Evolutionary conservation across 2,888 invertebrate species (phyloP).

Genomic region (Helobdella robusta): DNA sequence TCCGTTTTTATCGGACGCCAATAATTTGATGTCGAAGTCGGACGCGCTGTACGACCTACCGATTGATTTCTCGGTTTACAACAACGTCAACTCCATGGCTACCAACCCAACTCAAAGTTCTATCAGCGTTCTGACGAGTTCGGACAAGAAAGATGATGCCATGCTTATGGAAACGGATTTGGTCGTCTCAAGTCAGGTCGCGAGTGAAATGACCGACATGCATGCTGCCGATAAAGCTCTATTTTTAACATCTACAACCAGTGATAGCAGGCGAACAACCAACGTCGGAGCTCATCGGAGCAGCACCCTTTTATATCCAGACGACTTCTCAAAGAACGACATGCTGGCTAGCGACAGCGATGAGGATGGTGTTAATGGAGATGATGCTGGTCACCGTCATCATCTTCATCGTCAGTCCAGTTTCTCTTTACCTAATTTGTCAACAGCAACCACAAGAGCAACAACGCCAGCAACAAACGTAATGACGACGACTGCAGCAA

Average conservation of each 20-base stretch:
- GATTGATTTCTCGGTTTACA: constrained; percentile 10
- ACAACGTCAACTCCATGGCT: background rate
- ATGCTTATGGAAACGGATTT: too few relatives aligned
- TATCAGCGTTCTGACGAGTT: background rate
- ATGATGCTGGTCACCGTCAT: background rate
- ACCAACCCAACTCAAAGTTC: background rate
- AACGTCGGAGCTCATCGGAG: background rate
- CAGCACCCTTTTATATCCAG: background rate
- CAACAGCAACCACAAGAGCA: background rate
- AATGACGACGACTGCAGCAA: background rate
- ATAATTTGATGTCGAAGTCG: constrained; percentile 10
- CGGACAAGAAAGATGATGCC: too few relatives aligned
- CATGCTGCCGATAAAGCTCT: too few relatives aligned
- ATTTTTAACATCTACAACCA: too few relatives aligned
- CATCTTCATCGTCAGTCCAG: constrained; percentile 1
- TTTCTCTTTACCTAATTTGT: background rate
- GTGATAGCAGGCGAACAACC: too few relatives aligned
- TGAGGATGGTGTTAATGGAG: background rate
- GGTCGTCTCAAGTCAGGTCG: too few relatives aligned
- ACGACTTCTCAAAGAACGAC: background rate
- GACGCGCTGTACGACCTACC: constrained; percentile 5
- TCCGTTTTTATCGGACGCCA: constrained; percentile 28
- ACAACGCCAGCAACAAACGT: background rate
- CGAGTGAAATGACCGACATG: too few relatives aligned
- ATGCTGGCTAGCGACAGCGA: too few relatives aligned